These are phyloP conservation scores for Chrysomela aeneicollis DNA, from an alignment of 2,888 invertebrate genomes.

Conservation along the genomic window DNA sequence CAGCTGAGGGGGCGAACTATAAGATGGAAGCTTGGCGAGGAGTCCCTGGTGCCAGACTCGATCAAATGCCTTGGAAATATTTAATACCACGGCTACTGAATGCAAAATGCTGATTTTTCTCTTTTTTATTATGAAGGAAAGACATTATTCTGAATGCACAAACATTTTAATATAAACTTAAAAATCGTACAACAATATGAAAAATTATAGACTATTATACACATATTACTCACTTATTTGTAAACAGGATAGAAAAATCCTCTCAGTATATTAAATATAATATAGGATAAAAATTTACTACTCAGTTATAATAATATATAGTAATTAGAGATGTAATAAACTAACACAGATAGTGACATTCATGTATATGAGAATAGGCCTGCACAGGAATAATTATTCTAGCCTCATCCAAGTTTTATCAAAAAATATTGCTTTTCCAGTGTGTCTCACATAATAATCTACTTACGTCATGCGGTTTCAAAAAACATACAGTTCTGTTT, in stretches of 20 bases:
- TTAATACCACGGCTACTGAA: too few species aligned
- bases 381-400: conserved; percentile 29
- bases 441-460: neutral
- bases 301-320: conserved; percentile 55
- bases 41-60: too few species aligned
- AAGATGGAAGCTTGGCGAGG: too few species aligned
- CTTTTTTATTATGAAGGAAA: conserved; percentile 14
- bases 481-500: neutral
- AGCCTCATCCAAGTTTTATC: conserved; percentile 6
- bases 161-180: conserved; percentile 89
- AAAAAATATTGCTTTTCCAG: conserved; percentile 25
- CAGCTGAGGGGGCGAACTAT: too few species aligned
- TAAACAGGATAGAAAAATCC: conserved; percentile 74
- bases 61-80: too few species aligned
- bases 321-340: conserved; percentile 58
- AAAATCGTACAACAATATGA: conserved; percentile 87
- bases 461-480: conserved; percentile 16
- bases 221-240: conserved; percentile 63
- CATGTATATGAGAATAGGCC: conserved; percentile 55
- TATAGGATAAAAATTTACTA: conserved; percentile 51
- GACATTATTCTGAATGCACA: conserved; percentile 70
- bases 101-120: too few species aligned
- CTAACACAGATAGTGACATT: conserved; percentile 63
- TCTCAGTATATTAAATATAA: conserved; percentile 68
- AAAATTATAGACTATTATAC: conserved; percentile 83